Conservation (phyloP, 2,888 invertebrate genomes). For the Lamellibrachia columna region DNA sequence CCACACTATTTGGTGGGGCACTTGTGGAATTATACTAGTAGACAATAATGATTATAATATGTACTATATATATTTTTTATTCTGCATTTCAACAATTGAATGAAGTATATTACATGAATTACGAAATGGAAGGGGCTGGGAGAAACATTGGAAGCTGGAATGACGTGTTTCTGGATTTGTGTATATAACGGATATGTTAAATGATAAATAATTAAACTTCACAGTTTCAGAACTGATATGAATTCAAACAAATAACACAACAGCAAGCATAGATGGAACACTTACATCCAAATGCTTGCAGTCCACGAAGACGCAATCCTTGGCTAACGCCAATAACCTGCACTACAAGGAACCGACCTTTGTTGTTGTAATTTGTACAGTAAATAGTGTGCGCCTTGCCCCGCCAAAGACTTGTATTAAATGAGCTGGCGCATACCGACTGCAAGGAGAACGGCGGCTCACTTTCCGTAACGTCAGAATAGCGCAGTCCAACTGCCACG, state of each 20-base stretch:
- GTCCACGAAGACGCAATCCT: background rate
- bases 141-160: background rate
- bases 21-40: background rate
- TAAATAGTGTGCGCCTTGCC: background rate
- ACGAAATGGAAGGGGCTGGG: no score
- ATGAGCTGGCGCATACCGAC: background rate
- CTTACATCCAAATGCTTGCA: conserved; percentile 9
- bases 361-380: background rate
- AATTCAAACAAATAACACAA: background rate
- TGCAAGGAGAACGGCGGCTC: background rate
- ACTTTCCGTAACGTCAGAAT: background rate
- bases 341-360: background rate
- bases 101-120: no score
- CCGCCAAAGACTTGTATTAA: background rate
- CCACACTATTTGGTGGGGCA: background rate
- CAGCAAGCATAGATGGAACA: background rate
- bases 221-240: background rate
- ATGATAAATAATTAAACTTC: background rate
- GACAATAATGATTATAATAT: no score
- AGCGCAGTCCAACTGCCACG: background rate
- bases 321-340: background rate
- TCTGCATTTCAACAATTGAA: no score
- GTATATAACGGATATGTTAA: background rate
- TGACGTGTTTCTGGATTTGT: background rate
- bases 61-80: no score